These are phyloP conservation scores for Erpobdella octoculata DNA, from an alignment of 2,888 invertebrate genomes.

Conservation along the genomic window DNA sequence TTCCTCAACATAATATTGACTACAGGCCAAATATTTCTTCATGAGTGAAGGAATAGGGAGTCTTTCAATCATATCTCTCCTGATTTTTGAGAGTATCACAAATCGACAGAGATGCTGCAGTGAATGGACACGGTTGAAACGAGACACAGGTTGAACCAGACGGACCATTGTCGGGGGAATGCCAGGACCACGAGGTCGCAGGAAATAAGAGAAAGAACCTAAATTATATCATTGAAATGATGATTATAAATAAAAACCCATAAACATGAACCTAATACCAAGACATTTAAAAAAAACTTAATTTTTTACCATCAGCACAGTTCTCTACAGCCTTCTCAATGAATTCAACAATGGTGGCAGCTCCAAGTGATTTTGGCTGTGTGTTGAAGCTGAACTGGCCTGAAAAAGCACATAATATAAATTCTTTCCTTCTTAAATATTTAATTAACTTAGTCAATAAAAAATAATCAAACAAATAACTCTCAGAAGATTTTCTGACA, in stretches of 20 bases:
- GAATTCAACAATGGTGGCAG: conserved; percentile 61
- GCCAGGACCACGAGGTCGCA: conserved; percentile 60
- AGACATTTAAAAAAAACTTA: background rate
- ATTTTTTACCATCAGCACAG: conserved; percentile 60
- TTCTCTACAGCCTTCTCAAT: conserved; percentile 66
- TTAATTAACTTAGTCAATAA: no score
- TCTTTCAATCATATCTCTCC: conserved; percentile 63
- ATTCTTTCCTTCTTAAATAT: no score
- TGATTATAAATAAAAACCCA: background rate
- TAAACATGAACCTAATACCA: background rate
- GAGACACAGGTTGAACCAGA: conserved; percentile 65
- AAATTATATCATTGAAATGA: background rate
- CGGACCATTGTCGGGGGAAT: conserved; percentile 61
- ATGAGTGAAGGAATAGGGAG: conserved; percentile 61
- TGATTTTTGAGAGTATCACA: conserved; percentile 61
- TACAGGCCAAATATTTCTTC: conserved; percentile 47
- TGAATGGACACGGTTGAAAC: conserved; percentile 62
- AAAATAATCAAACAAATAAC: background rate
- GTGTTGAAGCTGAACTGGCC: conserved; percentile 65
- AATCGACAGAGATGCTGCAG: conserved; percentile 65
- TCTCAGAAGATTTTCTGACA: background rate
- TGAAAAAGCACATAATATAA: conserved; percentile 46
- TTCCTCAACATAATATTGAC: conserved; percentile 38
- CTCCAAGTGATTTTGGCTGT: conserved; percentile 50
- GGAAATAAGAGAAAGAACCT: conserved; percentile 63